A percentile compares a stretch with the other conserved stretches of the same genome.
These are phyloP conservation scores for Sylvia borin DNA, from an alignment of 2,797 vertebrate genomes.

Conservation along the genomic window DNA sequence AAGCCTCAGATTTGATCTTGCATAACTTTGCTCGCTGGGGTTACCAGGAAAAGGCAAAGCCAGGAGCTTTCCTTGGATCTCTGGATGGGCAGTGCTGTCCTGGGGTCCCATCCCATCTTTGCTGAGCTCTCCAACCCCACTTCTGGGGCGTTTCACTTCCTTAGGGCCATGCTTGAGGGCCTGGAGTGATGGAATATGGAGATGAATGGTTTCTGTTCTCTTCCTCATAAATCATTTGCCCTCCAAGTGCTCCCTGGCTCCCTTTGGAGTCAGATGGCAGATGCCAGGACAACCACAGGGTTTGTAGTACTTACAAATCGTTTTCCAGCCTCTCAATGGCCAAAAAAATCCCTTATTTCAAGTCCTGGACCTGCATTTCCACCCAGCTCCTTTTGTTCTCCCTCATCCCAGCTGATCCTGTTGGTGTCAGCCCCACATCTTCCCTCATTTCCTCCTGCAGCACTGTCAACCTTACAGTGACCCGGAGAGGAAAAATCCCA, in stretches of 20 bases:
- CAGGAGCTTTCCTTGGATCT: neutral
- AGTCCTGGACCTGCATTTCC: rapidly evolving
- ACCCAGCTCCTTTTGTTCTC: neutral
- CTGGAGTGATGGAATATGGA: neutral
- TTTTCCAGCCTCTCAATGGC: neutral
- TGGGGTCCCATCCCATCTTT: neutral
- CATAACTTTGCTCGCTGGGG: neutral
- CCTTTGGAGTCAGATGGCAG: neutral
- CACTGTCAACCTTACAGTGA: rapidly evolving
- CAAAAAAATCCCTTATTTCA: rapidly evolving
- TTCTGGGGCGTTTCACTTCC: neutral
- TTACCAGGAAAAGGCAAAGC: neutral
- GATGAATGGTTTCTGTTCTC: rapidly evolving
- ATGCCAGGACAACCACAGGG: neutral
- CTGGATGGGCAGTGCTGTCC: neutral
- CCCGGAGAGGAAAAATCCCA: neutral
- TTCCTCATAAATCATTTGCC: neutral
- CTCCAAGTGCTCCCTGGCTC: neutral
- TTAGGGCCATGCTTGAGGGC: neutral
- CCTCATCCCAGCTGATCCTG: neutral
- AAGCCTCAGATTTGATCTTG: constrained; percentile 27
- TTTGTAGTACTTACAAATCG: neutral
- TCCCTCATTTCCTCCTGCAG: neutral
- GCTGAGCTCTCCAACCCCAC: rapidly evolving
- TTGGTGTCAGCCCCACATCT: neutral